phyloP scores from a whole-genome alignment of 2,888 invertebrate genomes.

The Alloplasta piceator region DNA sequence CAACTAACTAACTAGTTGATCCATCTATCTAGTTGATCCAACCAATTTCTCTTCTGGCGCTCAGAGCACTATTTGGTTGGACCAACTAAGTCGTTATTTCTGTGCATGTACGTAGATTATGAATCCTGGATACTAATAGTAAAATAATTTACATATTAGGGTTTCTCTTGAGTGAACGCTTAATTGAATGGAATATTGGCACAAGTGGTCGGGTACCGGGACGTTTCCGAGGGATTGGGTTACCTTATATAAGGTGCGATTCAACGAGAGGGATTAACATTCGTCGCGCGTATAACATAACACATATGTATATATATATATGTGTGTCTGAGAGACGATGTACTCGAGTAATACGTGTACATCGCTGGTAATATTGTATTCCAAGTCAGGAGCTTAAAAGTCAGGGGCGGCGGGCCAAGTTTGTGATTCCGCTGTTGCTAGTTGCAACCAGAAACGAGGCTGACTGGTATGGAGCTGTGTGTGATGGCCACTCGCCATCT shows the following conservation, averaged over 20 bases:
- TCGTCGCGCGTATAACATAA: conserved; percentile 72
- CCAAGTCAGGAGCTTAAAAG: conserved; percentile 59
- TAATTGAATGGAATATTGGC: no score
- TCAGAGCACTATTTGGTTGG: no score
- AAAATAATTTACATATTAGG: no score
- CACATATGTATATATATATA: conserved; percentile 42
- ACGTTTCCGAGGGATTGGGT: not conserved
- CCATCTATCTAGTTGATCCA: no score
- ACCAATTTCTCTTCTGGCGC: no score
- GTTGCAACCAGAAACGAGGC: conserved; percentile 55
- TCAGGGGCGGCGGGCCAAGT: conserved; percentile 61
- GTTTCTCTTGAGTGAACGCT: no score
- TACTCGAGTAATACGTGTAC: conserved; percentile 19
- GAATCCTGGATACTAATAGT: no score
- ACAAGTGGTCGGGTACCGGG: no score
- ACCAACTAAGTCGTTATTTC: no score
- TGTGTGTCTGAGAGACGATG: conserved; percentile 6
- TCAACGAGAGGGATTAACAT: conserved; percentile 71
- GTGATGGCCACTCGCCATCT: conserved; percentile 32
- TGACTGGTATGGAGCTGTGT: conserved; percentile 56
- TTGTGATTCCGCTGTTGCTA: conserved; percentile 54
- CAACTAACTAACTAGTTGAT: no score
- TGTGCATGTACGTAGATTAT: no score
- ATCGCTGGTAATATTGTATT: conserved; percentile 55
- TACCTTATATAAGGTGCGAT: conserved; percentile 51